Evolutionary conservation across 2,888 invertebrate genomes (phyloP).

Genomic region (Eilema caniola): DNA sequence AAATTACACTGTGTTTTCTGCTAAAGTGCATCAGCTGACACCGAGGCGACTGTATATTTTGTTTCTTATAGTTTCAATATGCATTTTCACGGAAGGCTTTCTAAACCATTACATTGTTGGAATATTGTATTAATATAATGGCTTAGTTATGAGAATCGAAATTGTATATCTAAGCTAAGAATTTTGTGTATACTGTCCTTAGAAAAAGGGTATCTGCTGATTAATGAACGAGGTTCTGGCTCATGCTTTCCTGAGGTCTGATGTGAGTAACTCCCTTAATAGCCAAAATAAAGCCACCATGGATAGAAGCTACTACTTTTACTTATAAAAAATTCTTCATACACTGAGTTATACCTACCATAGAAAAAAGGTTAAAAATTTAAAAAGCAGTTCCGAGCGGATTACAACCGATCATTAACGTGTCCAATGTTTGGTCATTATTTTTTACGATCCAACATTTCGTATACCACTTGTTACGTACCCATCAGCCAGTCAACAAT

Average conservation of each 20-base stretch:
- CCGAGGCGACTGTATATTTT: neutral
- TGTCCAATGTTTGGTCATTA: conserved; percentile 51
- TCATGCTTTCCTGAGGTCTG: no score
- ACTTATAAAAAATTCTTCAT: neutral
- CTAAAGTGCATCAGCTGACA: neutral
- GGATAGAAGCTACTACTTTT: neutral
- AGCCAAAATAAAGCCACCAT: neutral
- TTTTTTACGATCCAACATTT: conserved; percentile 57
- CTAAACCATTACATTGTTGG: neutral
- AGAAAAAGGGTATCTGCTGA: no score
- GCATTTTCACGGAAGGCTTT: neutral
- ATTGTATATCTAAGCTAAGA: neutral
- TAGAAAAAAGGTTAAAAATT: neutral
- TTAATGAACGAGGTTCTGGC: no score
- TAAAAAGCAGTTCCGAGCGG: conserved; percentile 3
- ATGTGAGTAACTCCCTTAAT: neutral
- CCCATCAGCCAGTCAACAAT: conserved; percentile 47
- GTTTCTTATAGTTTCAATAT: no score
- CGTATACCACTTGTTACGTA: conserved; percentile 58
- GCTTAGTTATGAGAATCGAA: neutral
- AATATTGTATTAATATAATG: neutral
- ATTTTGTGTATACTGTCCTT: no score
- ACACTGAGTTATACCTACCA: neutral
- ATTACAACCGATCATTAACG: conserved; percentile 47
- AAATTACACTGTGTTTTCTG: neutral